A percentile compares a stretch with the other conserved stretches of the same genome.
phyloP scores from a whole-genome alignment of 23 tunicate genomes.

The Phallusia fumigata region DNA sequence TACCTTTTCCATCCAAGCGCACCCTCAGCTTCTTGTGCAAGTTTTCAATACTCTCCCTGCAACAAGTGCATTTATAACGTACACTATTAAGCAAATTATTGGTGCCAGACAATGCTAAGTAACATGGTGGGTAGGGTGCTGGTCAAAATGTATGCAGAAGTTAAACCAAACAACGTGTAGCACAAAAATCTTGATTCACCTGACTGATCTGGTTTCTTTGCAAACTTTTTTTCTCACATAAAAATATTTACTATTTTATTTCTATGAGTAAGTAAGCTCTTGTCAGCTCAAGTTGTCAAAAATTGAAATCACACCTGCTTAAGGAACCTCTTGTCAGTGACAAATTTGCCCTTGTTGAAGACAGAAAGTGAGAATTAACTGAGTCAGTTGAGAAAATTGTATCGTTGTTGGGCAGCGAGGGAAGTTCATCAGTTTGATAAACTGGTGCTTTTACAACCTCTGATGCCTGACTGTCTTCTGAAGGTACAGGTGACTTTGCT shows the following conservation, averaged over 20 bases:
- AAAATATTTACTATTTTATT: too few relatives aligned
- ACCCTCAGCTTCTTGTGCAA: slow-evolving; percentile 60
- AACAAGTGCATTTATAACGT: background rate
- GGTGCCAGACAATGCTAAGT: too few relatives aligned
- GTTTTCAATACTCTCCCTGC: slow-evolving; percentile 76
- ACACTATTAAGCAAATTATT: too few relatives aligned
- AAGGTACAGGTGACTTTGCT: background rate
- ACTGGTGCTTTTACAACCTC: background rate
- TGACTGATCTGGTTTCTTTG: too few relatives aligned
- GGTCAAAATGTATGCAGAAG: too few relatives aligned
- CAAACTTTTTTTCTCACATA: too few relatives aligned
- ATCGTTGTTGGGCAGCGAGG: slow-evolving; percentile 3
- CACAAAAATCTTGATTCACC: too few relatives aligned
- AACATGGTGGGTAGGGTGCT: too few relatives aligned
- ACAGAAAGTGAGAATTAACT: slow-evolving; percentile 20
- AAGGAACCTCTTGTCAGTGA: slow-evolving; percentile 67
- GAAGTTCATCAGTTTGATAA: slow-evolving; percentile 1
- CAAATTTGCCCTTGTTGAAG: slow-evolving; percentile 62
- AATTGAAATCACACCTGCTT: slow-evolving; percentile 73
- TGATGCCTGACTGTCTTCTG: background rate
- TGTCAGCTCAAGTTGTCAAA: too few relatives aligned
- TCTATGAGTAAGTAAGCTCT: too few relatives aligned
- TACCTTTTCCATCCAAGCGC: slow-evolving; percentile 25
- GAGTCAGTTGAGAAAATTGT: slow-evolving; percentile 37
- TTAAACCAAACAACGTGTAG: too few relatives aligned